Percentiles rank a stretch among this genome's conserved stretches.
phyloP scores from a whole-genome alignment of 2,888 invertebrate species.

The Microplitis manilae region DNA sequence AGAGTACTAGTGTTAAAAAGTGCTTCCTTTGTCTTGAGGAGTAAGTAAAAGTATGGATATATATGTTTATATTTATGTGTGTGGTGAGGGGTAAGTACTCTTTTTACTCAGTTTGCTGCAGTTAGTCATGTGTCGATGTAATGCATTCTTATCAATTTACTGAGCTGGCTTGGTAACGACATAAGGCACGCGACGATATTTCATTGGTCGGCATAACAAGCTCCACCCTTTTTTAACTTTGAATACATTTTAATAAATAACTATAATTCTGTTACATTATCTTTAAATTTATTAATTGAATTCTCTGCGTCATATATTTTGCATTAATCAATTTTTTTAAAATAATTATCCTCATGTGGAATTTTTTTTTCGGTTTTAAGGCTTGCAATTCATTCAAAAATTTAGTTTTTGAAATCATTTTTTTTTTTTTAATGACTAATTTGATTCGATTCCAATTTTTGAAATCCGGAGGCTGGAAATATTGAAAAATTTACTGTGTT shows the following conservation, averaged over 20 bases:
- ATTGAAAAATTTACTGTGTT: too few species aligned
- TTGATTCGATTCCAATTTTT: too few species aligned
- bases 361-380: too few species aligned
- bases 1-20: background rate
- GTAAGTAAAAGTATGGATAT: background rate
- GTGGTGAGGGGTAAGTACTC: background rate
- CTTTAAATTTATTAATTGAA: conserved; percentile 54
- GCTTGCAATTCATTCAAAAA: too few species aligned
- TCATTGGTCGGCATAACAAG: conserved; percentile 60
- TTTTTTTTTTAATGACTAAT: too few species aligned
- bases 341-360: too few species aligned
- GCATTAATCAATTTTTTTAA: too few species aligned
- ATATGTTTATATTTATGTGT: background rate
- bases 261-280: conserved; percentile 53
- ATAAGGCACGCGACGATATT: conserved; percentile 63
- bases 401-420: too few species aligned
- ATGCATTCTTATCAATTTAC: conserved; percentile 68
- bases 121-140: conserved; percentile 43
- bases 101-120: conserved; percentile 11
- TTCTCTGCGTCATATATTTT: conserved; percentile 14
- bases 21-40: background rate
- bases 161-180: conserved; percentile 61
- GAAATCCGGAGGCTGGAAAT: too few species aligned
- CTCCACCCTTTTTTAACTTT: conserved; percentile 63
- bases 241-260: conserved; percentile 67